Evolutionary conservation across 2,797 vertebrate genomes (phyloP).

Genomic region (Miopithecus talapoin): DNA sequence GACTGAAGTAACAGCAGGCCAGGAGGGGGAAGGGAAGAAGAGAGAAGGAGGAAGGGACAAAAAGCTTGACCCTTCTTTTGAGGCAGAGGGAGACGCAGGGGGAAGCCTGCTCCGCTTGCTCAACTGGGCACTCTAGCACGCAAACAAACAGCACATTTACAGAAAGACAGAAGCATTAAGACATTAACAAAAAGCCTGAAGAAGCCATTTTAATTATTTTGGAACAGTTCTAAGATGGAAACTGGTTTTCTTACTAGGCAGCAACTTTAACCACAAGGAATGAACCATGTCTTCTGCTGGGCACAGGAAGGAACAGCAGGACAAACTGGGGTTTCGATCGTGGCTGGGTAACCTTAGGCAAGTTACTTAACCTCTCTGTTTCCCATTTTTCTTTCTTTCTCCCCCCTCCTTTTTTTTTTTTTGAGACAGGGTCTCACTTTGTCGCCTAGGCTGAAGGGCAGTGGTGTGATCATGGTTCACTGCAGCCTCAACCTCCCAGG

Average conservation of each 20-base stretch:
- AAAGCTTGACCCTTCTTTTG: background rate
- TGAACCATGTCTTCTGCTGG: background rate
- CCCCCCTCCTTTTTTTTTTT: no score
- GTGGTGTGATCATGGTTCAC: background rate
- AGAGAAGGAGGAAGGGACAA: background rate
- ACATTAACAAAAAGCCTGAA: background rate
- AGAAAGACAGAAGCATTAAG: background rate
- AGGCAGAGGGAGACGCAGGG: background rate
- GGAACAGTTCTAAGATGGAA: background rate
- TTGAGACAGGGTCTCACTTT: background rate
- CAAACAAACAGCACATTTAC: background rate
- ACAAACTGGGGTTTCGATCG: background rate
- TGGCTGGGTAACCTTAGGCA: background rate
- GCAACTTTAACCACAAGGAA: background rate
- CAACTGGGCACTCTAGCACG: background rate
- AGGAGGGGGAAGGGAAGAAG: background rate
- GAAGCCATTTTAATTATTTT: background rate
- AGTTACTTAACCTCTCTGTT: background rate
- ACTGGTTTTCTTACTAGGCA: background rate
- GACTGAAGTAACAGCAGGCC: background rate
- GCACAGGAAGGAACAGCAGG: background rate
- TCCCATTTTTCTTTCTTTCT: background rate
- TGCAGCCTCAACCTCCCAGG: background rate
- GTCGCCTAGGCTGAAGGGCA: background rate
- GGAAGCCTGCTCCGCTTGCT: background rate